Percentiles rank a stretch among this genome's conserved stretches.
Conservation (phyloP, 2,888 invertebrate species). For the Margaritifera margaritifera region DNA sequence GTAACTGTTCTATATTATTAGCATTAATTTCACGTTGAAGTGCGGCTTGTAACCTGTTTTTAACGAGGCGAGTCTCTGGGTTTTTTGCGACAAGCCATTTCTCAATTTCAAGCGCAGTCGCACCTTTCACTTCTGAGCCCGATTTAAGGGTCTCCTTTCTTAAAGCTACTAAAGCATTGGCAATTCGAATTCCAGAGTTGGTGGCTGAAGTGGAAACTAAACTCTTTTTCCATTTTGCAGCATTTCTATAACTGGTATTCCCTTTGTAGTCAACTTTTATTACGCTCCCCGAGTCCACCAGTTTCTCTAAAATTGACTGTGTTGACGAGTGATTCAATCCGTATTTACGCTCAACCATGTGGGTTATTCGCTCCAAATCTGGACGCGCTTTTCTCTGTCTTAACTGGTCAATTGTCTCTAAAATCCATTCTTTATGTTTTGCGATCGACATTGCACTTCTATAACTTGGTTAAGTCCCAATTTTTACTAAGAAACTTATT, state of each 20-base stretch:
- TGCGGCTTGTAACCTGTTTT: constrained; percentile 77
- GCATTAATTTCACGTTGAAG: constrained; percentile 82
- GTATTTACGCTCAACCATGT: constrained; percentile 84
- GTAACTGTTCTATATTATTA: constrained; percentile 79
- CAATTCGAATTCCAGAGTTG: constrained; percentile 46
- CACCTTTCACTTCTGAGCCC: constrained; percentile 39
- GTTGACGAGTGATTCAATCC: constrained; percentile 80
- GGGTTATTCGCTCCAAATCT: constrained; percentile 87
- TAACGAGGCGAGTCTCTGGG: constrained; percentile 52
- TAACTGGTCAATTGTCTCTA: constrained; percentile 89
- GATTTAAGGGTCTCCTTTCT: constrained; percentile 23
- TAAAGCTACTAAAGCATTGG: constrained; percentile 46
- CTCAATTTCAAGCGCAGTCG: constrained; percentile 58
- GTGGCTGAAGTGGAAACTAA: constrained; percentile 1
- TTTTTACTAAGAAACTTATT: too few species aligned
- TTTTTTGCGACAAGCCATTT: constrained; percentile 57
- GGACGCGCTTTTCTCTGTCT: constrained; percentile 88
- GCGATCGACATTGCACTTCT: constrained; percentile 39
- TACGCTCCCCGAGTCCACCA: constrained; percentile 84
- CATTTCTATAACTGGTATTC: constrained; percentile 88
- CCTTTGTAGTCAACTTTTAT: constrained; percentile 90
- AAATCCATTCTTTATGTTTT: constrained; percentile 80
- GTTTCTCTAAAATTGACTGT: constrained; percentile 80
- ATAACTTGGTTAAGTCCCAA: too few species aligned
- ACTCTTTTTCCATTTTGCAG: constrained; percentile 77